These are phyloP conservation scores for Philonicus albiceps DNA, from an alignment of 2,888 invertebrate genomes.

Conservation along the genomic window DNA sequence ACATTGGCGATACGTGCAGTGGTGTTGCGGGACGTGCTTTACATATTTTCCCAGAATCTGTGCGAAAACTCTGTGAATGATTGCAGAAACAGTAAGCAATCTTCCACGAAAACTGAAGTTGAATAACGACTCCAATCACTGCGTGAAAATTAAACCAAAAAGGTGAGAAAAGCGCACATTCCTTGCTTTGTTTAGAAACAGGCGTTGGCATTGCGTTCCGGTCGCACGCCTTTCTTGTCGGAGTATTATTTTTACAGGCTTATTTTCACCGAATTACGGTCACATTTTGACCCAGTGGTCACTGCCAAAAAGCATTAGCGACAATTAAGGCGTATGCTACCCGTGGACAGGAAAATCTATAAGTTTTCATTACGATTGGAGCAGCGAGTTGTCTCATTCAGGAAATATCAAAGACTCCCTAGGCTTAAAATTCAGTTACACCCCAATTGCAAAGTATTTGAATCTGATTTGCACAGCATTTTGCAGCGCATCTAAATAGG, in stretches of 20 bases:
- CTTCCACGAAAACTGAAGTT: neutral
- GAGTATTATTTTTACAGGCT: neutral
- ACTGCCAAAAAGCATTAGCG: neutral
- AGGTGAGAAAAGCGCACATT: neutral
- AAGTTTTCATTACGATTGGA: neutral
- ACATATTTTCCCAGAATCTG: neutral
- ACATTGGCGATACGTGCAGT: conserved; percentile 8
- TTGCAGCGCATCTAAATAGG: neutral
- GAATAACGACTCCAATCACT: neutral
- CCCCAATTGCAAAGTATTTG: neutral
- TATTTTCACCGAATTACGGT: neutral
- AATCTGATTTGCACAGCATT: neutral
- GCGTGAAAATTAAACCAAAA: conserved; percentile 1
- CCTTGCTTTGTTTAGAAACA: conserved; percentile 42
- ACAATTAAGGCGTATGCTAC: neutral
- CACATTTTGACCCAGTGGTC: neutral
- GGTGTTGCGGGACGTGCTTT: neutral
- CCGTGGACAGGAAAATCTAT: neutral
- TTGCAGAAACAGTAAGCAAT: neutral
- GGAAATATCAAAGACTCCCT: neutral
- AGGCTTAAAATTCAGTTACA: neutral
- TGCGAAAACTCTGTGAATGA: neutral
- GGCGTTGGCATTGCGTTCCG: conserved; percentile 46
- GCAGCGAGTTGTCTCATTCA: neutral
- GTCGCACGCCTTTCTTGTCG: conserved; percentile 1